Conservation (phyloP, 2,797 vertebrate genomes). For the Spatula clypeata region DNA sequence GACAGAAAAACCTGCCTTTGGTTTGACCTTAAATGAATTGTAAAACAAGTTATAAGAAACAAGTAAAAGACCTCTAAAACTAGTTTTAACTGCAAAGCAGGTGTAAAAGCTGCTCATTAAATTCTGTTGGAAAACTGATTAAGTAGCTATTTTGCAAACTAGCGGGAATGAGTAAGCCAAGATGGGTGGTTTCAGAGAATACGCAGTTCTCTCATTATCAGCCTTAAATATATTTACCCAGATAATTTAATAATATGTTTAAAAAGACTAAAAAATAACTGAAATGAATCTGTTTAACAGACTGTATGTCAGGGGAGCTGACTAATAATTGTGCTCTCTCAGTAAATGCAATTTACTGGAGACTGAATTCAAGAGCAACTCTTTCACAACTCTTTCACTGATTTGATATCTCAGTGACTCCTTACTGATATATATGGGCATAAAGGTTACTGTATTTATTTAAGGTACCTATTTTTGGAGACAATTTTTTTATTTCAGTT, state of each 20-base stretch:
- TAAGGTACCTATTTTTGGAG: neutral
- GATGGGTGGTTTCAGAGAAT: neutral
- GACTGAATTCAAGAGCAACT: neutral
- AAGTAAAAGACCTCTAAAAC: neutral
- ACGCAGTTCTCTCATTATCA: neutral
- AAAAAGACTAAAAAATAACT: neutral
- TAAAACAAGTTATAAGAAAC: neutral
- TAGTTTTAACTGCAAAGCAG: neutral
- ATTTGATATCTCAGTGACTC: neutral
- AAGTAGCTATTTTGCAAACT: neutral
- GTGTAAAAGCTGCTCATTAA: neutral
- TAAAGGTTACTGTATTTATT: neutral
- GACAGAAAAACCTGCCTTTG: neutral
- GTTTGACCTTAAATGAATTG: neutral
- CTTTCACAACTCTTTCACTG: neutral
- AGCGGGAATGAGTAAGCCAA: neutral
- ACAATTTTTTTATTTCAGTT: neutral
- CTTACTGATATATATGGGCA: neutral
- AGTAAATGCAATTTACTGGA: slow-evolving; percentile 13
- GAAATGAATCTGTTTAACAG: neutral
- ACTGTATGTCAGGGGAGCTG: neutral
- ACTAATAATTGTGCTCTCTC: neutral
- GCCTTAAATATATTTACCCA: neutral
- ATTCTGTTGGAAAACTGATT: neutral
- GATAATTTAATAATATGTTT: neutral